Percentiles rank a stretch among this genome's conserved stretches.
Conservation (phyloP, 2,797 vertebrate species). For the Silurus aristotelis region DNA sequence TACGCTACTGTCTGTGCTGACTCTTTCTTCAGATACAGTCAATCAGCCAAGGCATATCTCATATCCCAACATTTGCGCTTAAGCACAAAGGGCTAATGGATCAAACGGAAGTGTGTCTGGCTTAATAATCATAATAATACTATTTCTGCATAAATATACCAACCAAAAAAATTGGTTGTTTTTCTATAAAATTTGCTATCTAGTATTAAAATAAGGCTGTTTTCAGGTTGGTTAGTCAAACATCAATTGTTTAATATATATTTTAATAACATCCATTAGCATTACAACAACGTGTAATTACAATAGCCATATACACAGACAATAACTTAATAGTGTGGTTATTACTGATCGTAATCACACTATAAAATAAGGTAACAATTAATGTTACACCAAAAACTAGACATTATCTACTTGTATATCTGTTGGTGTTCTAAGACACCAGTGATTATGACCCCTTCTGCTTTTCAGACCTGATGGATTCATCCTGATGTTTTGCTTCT, state of each 20-base stretch:
- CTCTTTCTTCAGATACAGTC: background rate
- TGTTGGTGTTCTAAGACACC: no score
- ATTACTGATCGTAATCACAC: background rate
- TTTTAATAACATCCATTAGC: background rate
- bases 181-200: background rate
- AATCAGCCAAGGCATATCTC: background rate
- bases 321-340: background rate
- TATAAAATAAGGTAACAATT: background rate
- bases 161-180: background rate
- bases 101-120: background rate
- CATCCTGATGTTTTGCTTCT: no score
- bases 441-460: no score
- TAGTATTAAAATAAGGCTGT: background rate
- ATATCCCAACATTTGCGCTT: background rate
- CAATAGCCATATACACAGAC: background rate
- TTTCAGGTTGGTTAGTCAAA: background rate
- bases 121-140: background rate
- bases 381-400: background rate
- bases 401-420: background rate
- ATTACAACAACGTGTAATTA: background rate
- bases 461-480: no score
- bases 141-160: background rate
- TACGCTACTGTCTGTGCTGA: background rate
- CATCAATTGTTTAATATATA: background rate
- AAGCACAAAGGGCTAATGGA: background rate